Percentiles rank a stretch among this genome's conserved stretches.
Evolutionary conservation across 2,797 vertebrate species (phyloP).

Genomic region (Poecile montanus): DNA sequence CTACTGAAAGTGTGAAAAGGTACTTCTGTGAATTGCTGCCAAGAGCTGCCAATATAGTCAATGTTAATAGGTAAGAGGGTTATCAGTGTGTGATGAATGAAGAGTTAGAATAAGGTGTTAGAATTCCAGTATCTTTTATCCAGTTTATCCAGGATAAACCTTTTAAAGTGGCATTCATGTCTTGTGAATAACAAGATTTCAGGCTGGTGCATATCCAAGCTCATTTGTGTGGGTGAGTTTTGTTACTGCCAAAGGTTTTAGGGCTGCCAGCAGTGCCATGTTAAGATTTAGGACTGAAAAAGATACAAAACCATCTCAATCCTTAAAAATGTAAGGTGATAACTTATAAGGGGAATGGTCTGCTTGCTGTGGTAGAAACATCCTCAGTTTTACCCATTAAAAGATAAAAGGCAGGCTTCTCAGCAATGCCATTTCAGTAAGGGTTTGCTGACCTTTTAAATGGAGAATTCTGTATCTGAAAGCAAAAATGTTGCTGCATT

Average conservation of each 20-base stretch:
- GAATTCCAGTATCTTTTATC: not conserved
- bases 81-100: not conserved
- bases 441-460: not conserved
- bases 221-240: not conserved
- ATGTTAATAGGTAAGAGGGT: not conserved
- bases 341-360: not conserved
- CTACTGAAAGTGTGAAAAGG: not conserved
- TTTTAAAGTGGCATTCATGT: not conserved
- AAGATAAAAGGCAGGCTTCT: not conserved
- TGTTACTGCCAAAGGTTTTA: not conserved
- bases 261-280: not conserved
- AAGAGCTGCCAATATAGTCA: not conserved
- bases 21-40: not conserved
- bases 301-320: not conserved
- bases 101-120: not conserved
- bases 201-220: accelerated
- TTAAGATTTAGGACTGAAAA: not conserved
- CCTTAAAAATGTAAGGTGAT: not conserved
- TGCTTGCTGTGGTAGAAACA: not conserved
- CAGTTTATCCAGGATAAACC: not conserved
- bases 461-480: not conserved
- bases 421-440: not conserved
- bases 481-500: not conserved
- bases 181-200: not conserved
- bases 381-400: not conserved